Base-by-base conservation (phyloP, 1,140 invertebrate species). In the Pygmarrhopalites habei region DNA sequence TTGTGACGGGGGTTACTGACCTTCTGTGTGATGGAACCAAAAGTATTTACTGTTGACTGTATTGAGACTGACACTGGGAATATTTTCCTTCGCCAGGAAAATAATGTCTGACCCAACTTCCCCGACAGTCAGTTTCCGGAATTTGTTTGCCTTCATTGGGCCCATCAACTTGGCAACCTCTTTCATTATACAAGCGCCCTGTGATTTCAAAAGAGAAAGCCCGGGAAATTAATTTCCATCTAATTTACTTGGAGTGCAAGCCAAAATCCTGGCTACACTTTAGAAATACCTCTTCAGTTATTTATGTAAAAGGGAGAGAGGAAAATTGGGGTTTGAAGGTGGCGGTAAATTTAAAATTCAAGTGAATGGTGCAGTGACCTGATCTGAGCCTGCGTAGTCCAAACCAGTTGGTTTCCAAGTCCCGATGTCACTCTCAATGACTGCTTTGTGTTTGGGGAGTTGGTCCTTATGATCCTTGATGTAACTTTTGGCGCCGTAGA, bases 171-270 rank as follows among this genome's bases (percentile, higher is more conserved):
- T 82, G 41, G 86, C 69, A 62, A 88, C 77, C 76, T 83, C 81
- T 60, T 80, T 70, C 3, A 88, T 72, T 47, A 89, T 82, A 70
- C 86, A 87, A 15, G 75, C 74, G 2, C 83, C 82, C 67, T 81
- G 72, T 35, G 78, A n/a, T n/a, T 35, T 35, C 32, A 35, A 35
- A 35, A 35, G 15, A 15, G 32, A 35, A 5, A 35, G 5, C 32
- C 5, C 32, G 15, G 5, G 32, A 7, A 35, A 35, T 35, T 35
- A 35, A n/a, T n/a, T n/a, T n/a, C n/a, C n/a, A n/a, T n/a, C n/a
- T n/a, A n/a, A n/a, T n/a, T n/a, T n/a, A n/a, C n/a, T n/a, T n/a
- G n/a, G n/a, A n/a, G n/a, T n/a, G n/a, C n/a, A n/a, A n/a, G n/a
- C n/a, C n/a, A n/a, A n/a, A n/a, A n/a, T n/a, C n/a, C n/a, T n/a